Base-by-base conservation (phyloP, 2,113 vertebrate species). In the Pimephales promelas region DNA sequence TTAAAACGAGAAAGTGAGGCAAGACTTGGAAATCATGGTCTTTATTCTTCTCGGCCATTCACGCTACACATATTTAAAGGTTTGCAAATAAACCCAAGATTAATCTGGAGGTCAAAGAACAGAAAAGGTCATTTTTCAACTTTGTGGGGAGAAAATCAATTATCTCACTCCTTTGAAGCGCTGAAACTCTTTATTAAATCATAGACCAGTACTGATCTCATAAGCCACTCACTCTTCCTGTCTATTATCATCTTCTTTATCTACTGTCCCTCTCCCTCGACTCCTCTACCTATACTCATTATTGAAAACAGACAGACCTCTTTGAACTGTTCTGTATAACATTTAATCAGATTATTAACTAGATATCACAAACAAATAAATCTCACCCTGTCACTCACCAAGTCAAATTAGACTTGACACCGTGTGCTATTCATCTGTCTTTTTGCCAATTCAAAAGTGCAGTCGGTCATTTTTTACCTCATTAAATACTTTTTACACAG, bases 11-110 rank as follows among this genome's bases (percentile, higher is more conserved):
- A 80, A 52, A 52, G 26, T 79, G 77, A 79, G 59, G 77, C 77
- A 68, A 68, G 43, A 68, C 28, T 54, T 81, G 36, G 62, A 81
- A 81, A 81, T 70, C 64, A n/a, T 36, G 16, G 14, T 31, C 78
- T 79, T 49, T 34, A 49, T 70, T 18, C 47, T 40, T 49, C 13
- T 10, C 13, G 1, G n/a, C 18, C 18, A 47, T 79, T 61, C 16
- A 57, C 11, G 3, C 20, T 24, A n/a, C 56, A 61, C 28, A 66
- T 66, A 66, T 79, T 31, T 66, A 47, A 10, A 43, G 11, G 20
- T 79, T 66, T 83, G 22, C 43, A 52, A 52, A 36, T 76, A 40
- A 84, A 22, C n/a, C 74, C 16, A 36, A 49, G 18, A 54, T 54
- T 24, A 34, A 70, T 16, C 24, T 34, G 7, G 47, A 70, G 62